phyloP scores from a whole-genome alignment of 2,113 vertebrate genomes.

The Seriola dumerili region DNA sequence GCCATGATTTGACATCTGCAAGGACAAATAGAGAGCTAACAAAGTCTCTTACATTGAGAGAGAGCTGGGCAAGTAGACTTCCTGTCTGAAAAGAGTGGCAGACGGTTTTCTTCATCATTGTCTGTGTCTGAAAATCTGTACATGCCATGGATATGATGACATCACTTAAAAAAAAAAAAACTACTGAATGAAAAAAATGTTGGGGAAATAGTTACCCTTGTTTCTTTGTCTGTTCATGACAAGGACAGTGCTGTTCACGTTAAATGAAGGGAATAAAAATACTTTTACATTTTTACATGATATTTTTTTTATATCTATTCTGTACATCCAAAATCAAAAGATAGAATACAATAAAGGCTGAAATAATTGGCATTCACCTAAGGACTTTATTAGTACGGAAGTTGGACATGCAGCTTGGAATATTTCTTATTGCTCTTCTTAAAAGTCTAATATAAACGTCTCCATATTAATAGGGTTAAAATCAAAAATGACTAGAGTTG shows the following conservation, averaged over 20 bases:
- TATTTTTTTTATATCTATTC: neutral
- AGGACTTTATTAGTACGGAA: neutral
- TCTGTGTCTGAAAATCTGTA: slow-evolving; percentile 37
- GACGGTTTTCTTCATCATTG: slow-evolving; percentile 36
- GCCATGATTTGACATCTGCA: slow-evolving; percentile 65
- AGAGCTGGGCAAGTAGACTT: slow-evolving; percentile 38
- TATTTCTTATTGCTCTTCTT: neutral
- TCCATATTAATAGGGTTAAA: too few relatives aligned
- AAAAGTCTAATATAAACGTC: too few relatives aligned
- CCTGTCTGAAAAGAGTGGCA: slow-evolving; percentile 52
- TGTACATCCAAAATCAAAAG: neutral
- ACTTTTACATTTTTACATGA: neutral
- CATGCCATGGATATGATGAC: slow-evolving; percentile 37
- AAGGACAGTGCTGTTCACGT: neutral
- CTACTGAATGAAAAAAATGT: neutral
- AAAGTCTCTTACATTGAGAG: slow-evolving; percentile 54
- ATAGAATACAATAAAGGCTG: neutral
- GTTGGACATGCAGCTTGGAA: neutral
- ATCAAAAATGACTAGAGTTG: too few relatives aligned
- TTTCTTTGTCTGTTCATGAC: neutral
- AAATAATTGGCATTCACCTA: neutral
- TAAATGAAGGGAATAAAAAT: neutral
- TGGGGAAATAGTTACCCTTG: neutral
- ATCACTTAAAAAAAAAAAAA: neutral
- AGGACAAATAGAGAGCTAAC: slow-evolving; percentile 62